phyloP scores from a whole-genome alignment of 1,140 invertebrate genomes.

The Heliconius melpomene region DNA sequence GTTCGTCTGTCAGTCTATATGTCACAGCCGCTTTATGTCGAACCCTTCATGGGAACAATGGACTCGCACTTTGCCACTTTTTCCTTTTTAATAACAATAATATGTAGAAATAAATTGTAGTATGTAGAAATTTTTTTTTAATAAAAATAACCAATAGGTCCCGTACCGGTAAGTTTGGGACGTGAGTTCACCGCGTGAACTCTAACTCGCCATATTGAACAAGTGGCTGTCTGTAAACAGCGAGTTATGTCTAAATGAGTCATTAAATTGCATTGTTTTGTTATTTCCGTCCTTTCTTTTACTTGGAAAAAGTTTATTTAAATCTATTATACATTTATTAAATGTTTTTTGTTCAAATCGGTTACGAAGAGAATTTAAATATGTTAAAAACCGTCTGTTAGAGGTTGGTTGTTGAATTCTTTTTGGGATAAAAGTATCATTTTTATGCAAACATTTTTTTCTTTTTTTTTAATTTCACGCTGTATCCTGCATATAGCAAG shows the following conservation, averaged over 20 bases:
- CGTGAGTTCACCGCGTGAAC: slow-evolving; percentile 15
- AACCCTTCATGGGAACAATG: too few relatives aligned
- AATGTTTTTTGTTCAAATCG: background rate
- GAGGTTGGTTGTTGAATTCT: background rate
- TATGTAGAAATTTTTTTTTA: too few relatives aligned
- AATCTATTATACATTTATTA: background rate
- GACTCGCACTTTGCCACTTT: too few relatives aligned
- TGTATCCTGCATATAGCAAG: too few relatives aligned
- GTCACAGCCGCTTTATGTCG: too few relatives aligned
- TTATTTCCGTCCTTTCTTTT: slow-evolving; percentile 15
- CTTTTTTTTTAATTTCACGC: too few relatives aligned
- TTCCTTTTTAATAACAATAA: too few relatives aligned
- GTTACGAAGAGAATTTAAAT: background rate
- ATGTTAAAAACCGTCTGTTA: background rate
- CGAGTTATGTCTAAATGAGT: slow-evolving; percentile 16
- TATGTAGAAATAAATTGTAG: too few relatives aligned
- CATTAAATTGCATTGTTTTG: slow-evolving; percentile 24
- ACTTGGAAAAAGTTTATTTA: slow-evolving; percentile 13
- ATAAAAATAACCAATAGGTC: too few relatives aligned
- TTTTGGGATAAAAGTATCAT: background rate
- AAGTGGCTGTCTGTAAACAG: background rate
- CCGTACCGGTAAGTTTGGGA: background rate
- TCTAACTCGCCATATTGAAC: background rate
- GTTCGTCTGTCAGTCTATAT: too few relatives aligned
- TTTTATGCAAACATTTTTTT: background rate